These are phyloP conservation scores for Haliclystus octoradiatus DNA, from an alignment of 30 jellyfish, hydroid and myxozoan genomes.

Conservation along the genomic window DNA sequence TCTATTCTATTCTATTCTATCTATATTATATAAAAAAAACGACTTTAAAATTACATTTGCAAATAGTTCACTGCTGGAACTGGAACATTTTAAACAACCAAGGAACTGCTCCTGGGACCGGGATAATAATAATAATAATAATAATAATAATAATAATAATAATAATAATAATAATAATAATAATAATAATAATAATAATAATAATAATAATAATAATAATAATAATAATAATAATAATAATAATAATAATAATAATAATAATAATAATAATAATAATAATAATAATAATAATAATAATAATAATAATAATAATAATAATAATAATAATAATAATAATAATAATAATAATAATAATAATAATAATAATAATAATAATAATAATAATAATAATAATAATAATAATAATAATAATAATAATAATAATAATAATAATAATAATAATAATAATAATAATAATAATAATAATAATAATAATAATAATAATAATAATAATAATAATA, in stretches of 20 bases:
- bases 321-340: not conserved
- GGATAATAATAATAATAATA: slow-evolving; percentile 15
- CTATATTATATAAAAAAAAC: too few species aligned
- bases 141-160: not conserved
- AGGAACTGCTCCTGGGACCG: slow-evolving; percentile 60
- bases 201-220: not conserved
- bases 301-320: not conserved
- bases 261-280: not conserved
- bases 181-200: not conserved
- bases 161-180: not conserved
- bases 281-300: not conserved
- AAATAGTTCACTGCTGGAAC: slow-evolving; percentile 73
- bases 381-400: not conserved
- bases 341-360: not conserved
- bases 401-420: not conserved
- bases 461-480: not conserved
- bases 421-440: not conserved
- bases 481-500: not conserved
- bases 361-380: not conserved
- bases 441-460: not conserved
- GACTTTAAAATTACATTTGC: too few species aligned
- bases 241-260: not conserved
- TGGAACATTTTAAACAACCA: slow-evolving; percentile 41
- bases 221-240: too few species aligned
- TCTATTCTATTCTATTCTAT: too few species aligned